phyloP scores from a whole-genome alignment of 2,888 invertebrate genomes.

The Oligia fasciuncula region DNA sequence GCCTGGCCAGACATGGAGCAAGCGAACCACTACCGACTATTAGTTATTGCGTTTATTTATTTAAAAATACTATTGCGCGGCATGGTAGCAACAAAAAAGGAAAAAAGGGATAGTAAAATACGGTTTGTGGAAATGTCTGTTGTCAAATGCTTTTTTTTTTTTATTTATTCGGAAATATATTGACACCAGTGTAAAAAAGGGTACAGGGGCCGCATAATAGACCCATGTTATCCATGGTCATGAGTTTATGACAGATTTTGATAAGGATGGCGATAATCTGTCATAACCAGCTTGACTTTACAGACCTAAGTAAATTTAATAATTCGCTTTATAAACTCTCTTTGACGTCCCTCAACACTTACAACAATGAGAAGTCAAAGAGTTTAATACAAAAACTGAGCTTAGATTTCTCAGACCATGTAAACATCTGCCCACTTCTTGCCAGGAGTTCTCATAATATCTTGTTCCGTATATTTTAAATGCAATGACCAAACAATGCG shows the following conservation, averaged over 20 bases:
- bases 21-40: conserved; percentile 70
- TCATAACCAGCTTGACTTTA: not conserved
- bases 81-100: conserved; percentile 31
- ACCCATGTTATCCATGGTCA: no score
- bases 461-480: conserved; percentile 32
- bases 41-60: conserved; percentile 68
- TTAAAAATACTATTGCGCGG: conserved; percentile 61
- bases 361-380: not conserved
- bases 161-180: not conserved
- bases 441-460: conserved; percentile 6
- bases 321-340: not conserved
- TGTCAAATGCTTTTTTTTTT: conserved; percentile 3
- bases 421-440: conserved; percentile 16
- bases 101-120: conserved; percentile 21
- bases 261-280: not conserved
- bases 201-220: not conserved
- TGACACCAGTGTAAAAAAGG: not conserved
- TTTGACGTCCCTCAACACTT: not conserved
- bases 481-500: conserved; percentile 44
- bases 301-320: not conserved
- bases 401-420: not conserved
- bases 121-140: conserved; percentile 25
- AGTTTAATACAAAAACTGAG: not conserved
- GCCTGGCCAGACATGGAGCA: conserved; percentile 76
- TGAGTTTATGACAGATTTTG: not conserved